These are phyloP conservation scores for Silurus aristotelis DNA, from an alignment of 2,797 vertebrate genomes.

Conservation along the genomic window DNA sequence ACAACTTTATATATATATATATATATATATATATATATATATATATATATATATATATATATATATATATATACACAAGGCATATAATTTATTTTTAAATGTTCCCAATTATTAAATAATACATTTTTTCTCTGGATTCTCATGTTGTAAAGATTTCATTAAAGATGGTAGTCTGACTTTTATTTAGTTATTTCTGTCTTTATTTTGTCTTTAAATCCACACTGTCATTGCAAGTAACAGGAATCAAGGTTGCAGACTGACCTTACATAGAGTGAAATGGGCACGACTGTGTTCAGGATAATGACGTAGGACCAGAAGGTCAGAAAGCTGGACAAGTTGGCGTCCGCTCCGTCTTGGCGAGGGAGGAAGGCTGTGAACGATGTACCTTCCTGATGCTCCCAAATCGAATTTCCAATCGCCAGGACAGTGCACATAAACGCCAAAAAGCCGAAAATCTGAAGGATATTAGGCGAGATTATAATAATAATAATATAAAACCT, in stretches of 20 bases:
- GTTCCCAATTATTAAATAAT: too few relatives aligned
- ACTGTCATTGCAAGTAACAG: neutral
- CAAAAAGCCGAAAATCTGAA: conserved; percentile 89
- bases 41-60: too few relatives aligned
- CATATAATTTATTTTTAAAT: too few relatives aligned
- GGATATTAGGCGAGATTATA: neutral
- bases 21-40: too few relatives aligned
- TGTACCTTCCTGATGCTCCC: conserved; percentile 81
- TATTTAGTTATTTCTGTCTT: too few relatives aligned
- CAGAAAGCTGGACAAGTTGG: conserved; percentile 78
- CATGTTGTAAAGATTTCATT: too few relatives aligned
- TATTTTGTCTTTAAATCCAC: neutral
- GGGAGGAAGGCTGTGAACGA: conserved; percentile 85
- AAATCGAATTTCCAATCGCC: conserved; percentile 85
- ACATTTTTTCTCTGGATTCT: too few relatives aligned
- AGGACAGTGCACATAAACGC: conserved; percentile 82
- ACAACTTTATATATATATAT: too few relatives aligned
- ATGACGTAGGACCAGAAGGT: conserved; percentile 96
- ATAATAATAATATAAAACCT: neutral
- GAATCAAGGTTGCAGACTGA: conserved; percentile 57
- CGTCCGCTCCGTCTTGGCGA: conserved; percentile 68
- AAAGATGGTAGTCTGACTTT: too few relatives aligned
- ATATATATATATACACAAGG: too few relatives aligned
- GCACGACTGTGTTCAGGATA: conserved; percentile 92
- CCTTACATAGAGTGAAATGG: conserved; percentile 97